Evolutionary conservation across 2,113 vertebrate species (phyloP), one percentile per base, ranked within the genome.

Genomic region (Psephotus haematonotus): DNA sequence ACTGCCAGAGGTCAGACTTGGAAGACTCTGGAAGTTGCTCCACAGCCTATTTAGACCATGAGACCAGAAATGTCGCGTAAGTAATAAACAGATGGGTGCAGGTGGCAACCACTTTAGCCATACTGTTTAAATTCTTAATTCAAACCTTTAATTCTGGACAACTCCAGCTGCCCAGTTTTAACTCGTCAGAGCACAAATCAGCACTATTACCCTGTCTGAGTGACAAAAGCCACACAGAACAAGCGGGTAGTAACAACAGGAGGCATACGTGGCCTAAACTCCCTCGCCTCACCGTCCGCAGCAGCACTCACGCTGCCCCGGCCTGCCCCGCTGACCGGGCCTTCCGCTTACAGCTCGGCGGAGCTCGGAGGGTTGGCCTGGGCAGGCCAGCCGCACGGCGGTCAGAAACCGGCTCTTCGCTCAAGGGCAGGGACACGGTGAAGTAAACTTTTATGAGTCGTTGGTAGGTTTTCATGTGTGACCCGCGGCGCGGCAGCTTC

Each of bases 81-180:
- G 15, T 0, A 47, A 16, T 5, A 22, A 24, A 24, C 1, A 31
- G 17, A 3, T 1, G 1, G 4, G n/a, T 3, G 5, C 0, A 2
- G 10, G 19, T 4, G 37, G 41, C 5, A 25, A 47, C 33, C 13
- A 4, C n/a, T 67, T n/a, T 11, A 50, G 62, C 37, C 23, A 15
- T 2, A 12, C 67, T 10, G 35, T 11, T 49, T 12, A 15, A 53
- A 37, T 43, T 13, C 37, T 39, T 52, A 57, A 46, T 13, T 60
- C 11, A 29, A 25, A 18, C 13, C 35, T 9, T 9, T 27, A 52
- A 28, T 17, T 67, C 23, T 1, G 52, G 46, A 35, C 68, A 43
- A 14, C 7, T 41, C 49, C 19, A 44, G 31, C 31, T 52, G 33
- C 1, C 46, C 67, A 2, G 41, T 4, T 69, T 12, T 24, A 20